phyloP scores from a whole-genome alignment of 2,888 invertebrate species.

The Harpalus rufipes region DNA sequence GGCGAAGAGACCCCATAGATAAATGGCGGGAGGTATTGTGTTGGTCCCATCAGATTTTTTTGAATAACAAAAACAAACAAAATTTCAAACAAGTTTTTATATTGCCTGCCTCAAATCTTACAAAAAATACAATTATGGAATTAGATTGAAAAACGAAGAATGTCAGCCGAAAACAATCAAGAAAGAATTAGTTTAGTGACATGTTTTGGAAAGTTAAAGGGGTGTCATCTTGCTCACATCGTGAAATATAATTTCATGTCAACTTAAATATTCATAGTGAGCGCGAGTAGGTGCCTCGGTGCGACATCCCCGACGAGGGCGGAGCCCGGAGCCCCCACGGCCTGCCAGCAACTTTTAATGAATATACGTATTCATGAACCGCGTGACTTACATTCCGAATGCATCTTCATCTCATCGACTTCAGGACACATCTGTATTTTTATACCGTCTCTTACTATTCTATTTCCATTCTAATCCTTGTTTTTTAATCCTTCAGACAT shows the following conservation, averaged over 20 bases:
- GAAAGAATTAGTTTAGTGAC: constrained; percentile 13
- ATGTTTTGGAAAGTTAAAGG: constrained; percentile 16
- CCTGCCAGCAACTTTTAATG: constrained; percentile 62
- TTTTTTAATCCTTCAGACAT: constrained; percentile 27
- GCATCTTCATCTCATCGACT: constrained; percentile 35
- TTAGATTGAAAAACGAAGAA: not conserved
- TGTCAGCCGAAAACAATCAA: not conserved
- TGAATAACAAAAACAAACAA: too few relatives aligned
- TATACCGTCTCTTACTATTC: constrained; percentile 4
- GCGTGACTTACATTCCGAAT: constrained; percentile 61
- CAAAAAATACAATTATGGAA: too few relatives aligned
- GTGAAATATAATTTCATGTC: constrained; percentile 58
- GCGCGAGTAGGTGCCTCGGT: constrained; percentile 22
- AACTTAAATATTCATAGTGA: constrained; percentile 65
- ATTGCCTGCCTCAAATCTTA: too few relatives aligned
- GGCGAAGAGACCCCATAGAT: too few relatives aligned
- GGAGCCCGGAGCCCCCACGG: not conserved
- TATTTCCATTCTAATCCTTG: constrained; percentile 12
- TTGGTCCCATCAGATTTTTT: too few relatives aligned
- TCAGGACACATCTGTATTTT: constrained; percentile 26
- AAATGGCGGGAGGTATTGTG: too few relatives aligned
- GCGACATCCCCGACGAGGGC: constrained; percentile 16
- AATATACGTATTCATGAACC: constrained; percentile 65
- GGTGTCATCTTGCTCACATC: constrained; percentile 42
- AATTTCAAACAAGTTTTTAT: too few relatives aligned